phyloP scores from a whole-genome alignment of 2,113 vertebrate species.

The Ptilorrhoa leucosticta region DNA sequence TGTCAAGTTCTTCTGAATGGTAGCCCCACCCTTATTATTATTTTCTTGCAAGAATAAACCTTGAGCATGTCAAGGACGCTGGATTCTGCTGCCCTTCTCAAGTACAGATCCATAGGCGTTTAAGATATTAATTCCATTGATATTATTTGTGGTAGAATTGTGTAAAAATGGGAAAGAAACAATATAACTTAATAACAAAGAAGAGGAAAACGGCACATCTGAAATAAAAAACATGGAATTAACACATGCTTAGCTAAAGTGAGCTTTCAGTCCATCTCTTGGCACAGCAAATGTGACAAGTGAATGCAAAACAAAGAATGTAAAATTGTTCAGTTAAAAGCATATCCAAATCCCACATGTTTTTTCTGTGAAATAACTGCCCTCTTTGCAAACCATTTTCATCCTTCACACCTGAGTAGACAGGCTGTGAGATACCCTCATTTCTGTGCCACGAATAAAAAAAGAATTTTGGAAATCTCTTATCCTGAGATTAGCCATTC shows the following conservation, averaged over 20 bases:
- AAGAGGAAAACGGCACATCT: neutral
- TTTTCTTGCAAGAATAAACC: too few species aligned
- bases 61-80: neutral
- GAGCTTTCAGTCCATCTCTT: neutral
- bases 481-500: neutral
- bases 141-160: neutral
- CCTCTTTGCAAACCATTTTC: neutral
- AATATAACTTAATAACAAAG: neutral
- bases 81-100: neutral
- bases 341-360: neutral
- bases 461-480: neutral
- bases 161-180: neutral
- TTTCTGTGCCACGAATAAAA: neutral
- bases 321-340: neutral
- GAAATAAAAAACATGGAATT: neutral
- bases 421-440: neutral
- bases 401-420: neutral
- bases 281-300: neutral
- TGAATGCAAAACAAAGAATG: neutral
- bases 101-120: neutral
- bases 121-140: neutral
- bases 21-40: accelerated
- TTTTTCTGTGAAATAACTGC: neutral
- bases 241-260: neutral
- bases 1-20: neutral